Percentiles rank a stretch among this genome's conserved stretches.
Evolutionary conservation across 2,888 invertebrate genomes (phyloP).

Genomic region (Habroteleia sp.): DNA sequence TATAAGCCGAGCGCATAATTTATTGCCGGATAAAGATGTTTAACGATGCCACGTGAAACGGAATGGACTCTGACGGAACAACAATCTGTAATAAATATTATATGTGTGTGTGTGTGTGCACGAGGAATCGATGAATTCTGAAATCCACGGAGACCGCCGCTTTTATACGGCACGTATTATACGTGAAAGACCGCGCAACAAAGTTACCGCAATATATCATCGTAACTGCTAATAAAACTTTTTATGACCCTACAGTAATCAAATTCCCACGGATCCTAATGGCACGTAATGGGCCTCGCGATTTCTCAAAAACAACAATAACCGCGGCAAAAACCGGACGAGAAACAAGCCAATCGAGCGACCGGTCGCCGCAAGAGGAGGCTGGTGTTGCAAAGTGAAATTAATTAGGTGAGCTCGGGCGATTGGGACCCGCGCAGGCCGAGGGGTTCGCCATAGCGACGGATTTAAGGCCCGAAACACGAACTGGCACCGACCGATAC

Average conservation of each 20-base stretch:
- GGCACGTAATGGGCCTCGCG: constrained; percentile 49
- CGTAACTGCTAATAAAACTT: constrained; percentile 64
- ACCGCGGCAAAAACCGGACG: neutral
- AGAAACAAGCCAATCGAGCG: neutral
- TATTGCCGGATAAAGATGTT: constrained; percentile 53
- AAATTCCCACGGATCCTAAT: constrained; percentile 64
- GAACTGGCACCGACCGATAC: constrained; percentile 35
- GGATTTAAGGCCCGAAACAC: constrained; percentile 40
- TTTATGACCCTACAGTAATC: constrained; percentile 62
- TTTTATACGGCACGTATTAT: constrained; percentile 35
- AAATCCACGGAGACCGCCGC: constrained; percentile 13
- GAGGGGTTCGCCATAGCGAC: constrained; percentile 29
- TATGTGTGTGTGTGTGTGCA: constrained; percentile 6
- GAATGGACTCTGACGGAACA: no score
- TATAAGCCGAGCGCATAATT: constrained; percentile 43
- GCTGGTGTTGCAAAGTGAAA: constrained; percentile 56
- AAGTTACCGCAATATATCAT: constrained; percentile 63
- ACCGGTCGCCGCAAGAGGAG: constrained; percentile 14
- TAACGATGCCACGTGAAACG: no score
- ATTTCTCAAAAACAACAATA: constrained; percentile 55
- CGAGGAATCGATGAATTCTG: constrained; percentile 44
- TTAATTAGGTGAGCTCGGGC: constrained; percentile 49
- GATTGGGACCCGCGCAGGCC: no score
- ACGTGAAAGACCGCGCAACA: constrained; percentile 57
- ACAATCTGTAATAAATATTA: no score